Evolutionary conservation across 2,113 vertebrate species (phyloP).

Genomic region (Kobus ellipsiprymnus): DNA sequence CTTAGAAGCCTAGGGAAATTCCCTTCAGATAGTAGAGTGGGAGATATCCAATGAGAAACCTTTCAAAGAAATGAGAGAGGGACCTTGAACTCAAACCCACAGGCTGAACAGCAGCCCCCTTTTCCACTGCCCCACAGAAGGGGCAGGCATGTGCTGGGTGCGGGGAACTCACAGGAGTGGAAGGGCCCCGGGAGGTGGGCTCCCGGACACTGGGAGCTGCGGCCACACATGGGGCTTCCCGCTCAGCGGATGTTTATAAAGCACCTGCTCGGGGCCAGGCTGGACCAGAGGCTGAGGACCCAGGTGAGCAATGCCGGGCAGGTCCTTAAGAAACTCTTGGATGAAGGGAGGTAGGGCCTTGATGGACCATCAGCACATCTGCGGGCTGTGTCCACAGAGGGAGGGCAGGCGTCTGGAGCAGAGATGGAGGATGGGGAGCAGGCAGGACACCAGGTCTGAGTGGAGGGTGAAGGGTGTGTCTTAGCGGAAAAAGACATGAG

Average conservation of each 20-base stretch:
- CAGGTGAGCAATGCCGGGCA: fast-evolving
- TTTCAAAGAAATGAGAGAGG: background rate
- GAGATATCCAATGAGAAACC: background rate
- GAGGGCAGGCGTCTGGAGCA: background rate
- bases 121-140: background rate
- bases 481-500: background rate
- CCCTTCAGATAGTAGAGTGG: background rate
- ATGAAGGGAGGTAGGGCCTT: background rate
- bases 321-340: background rate
- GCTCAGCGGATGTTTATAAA: fast-evolving
- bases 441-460: background rate
- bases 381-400: background rate
- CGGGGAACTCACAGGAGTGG: fast-evolving
- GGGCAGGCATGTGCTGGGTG: background rate
- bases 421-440: too few relatives aligned
- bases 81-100: background rate
- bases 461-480: background rate
- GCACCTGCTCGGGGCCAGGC: background rate
- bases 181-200: background rate
- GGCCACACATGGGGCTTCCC: fast-evolving
- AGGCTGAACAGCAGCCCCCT: background rate
- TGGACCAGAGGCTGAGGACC: background rate
- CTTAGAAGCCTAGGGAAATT: background rate
- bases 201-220: fast-evolving
- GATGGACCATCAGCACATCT: background rate